Percentiles rank a stretch among this genome's conserved stretches.
phyloP scores from a whole-genome alignment of 2,113 vertebrate genomes.

The Brachyhypopomus occidentalis region DNA sequence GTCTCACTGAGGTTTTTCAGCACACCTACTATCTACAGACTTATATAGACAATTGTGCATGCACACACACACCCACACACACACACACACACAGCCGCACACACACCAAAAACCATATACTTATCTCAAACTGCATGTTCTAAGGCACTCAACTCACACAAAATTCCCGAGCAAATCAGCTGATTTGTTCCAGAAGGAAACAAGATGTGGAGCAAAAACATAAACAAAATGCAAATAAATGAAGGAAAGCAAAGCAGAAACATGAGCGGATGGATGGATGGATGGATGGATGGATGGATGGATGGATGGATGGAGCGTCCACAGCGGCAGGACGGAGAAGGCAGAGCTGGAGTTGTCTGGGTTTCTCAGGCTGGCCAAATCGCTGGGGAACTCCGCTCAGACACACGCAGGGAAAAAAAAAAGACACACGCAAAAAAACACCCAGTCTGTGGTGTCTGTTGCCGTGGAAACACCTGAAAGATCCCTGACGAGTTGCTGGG shows the following conservation, averaged over 20 bases:
- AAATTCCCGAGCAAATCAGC: not conserved
- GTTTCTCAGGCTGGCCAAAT: conserved; percentile 27
- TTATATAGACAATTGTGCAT: no score
- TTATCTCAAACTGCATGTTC: not conserved
- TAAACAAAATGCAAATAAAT: conserved; percentile 28
- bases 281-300: conserved; percentile 35
- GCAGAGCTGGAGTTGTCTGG: conserved; percentile 21
- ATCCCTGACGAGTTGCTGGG: conserved; percentile 30
- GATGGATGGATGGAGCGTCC: conserved; percentile 47
- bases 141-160: not conserved
- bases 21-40: no score
- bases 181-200: conserved; percentile 11
- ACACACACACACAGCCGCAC: conserved; percentile 23
- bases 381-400: conserved; percentile 24
- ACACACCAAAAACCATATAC: conserved; percentile 10
- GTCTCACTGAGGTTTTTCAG: not conserved
- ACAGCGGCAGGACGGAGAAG: conserved; percentile 44
- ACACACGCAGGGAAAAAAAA: not conserved
- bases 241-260: conserved; percentile 42
- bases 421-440: not conserved
- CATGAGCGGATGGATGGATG: conserved; percentile 52
- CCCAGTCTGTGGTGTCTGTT: conserved; percentile 1
- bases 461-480: conserved; percentile 35
- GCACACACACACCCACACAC: conserved; percentile 29
- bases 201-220: not conserved